A percentile compares a stretch with the other conserved stretches of the same genome.
phyloP scores from a whole-genome alignment of 2,113 vertebrate species.

The Pteruthius melanotis region DNA sequence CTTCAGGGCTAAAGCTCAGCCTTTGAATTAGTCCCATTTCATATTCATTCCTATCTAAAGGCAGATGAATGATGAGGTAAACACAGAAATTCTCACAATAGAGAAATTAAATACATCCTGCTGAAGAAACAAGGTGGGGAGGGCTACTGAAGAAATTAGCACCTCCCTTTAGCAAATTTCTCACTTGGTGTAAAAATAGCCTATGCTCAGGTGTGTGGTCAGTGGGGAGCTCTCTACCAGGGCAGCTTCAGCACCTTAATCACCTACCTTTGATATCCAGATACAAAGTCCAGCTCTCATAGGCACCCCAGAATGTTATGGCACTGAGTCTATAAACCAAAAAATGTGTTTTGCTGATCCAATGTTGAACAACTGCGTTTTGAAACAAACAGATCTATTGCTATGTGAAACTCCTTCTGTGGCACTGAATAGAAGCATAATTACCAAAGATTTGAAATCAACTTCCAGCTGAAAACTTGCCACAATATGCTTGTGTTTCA shows the following conservation, averaged over 20 bases:
- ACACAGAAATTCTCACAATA: background rate
- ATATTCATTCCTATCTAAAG: background rate
- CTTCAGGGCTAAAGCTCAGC: background rate
- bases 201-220: background rate
- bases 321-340: background rate
- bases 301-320: background rate
- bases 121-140: background rate
- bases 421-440: background rate
- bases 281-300: background rate
- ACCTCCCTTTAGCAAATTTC: background rate
- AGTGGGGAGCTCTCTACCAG: background rate
- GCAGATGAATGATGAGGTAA: background rate
- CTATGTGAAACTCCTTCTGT: background rate
- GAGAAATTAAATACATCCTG: background rate
- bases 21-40: background rate
- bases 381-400: background rate
- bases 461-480: constrained; percentile 6
- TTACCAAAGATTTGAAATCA: constrained; percentile 8
- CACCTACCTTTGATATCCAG: background rate
- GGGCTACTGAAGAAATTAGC: background rate
- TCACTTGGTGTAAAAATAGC: background rate
- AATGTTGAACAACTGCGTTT: background rate
- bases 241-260: background rate
- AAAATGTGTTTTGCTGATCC: background rate
- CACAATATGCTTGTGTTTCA: background rate